phyloP scores from a whole-genome alignment of 37 sponge, comb jelly and placozoan species.

The Geodia barretti region DNA sequence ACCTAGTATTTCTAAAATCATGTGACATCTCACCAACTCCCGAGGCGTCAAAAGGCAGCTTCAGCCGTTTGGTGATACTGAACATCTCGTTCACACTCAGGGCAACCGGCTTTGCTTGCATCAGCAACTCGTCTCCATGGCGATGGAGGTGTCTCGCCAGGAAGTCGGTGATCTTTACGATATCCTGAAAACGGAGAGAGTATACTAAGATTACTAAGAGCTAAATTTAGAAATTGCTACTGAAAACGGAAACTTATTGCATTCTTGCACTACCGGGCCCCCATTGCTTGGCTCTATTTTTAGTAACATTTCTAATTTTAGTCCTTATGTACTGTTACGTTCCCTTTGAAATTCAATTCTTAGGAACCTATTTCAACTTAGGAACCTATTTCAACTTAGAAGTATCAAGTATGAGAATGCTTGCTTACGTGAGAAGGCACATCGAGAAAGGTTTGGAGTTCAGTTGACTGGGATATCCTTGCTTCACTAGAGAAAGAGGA shows the following conservation, averaged over 20 bases:
- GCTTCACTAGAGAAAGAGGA: conserved; percentile 49
- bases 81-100: conserved; percentile 79
- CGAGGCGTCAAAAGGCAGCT: conserved; percentile 59
- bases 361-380: too few relatives aligned
- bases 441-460: conserved; percentile 73
- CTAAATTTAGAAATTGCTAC: too few relatives aligned
- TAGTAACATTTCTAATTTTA: too few relatives aligned
- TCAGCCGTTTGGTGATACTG: conserved; percentile 74
- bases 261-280: too few relatives aligned
- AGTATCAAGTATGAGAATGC: too few relatives aligned
- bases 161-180: conserved; percentile 57
- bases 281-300: too few relatives aligned
- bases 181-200: too few relatives aligned
- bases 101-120: conserved; percentile 45
- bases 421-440: conserved; percentile 60
- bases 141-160: conserved; percentile 61
- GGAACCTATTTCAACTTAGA: background rate
- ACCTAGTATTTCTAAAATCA: too few relatives aligned
- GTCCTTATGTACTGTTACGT: too few relatives aligned
- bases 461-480: conserved; percentile 51
- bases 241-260: too few relatives aligned
- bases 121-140: conserved; percentile 68
- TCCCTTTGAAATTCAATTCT: too few relatives aligned
- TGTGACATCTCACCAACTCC: background rate
- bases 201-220: too few relatives aligned